Base-by-base conservation (phyloP, 2,113 vertebrate species). In the Lipophrys pholis region DNA sequence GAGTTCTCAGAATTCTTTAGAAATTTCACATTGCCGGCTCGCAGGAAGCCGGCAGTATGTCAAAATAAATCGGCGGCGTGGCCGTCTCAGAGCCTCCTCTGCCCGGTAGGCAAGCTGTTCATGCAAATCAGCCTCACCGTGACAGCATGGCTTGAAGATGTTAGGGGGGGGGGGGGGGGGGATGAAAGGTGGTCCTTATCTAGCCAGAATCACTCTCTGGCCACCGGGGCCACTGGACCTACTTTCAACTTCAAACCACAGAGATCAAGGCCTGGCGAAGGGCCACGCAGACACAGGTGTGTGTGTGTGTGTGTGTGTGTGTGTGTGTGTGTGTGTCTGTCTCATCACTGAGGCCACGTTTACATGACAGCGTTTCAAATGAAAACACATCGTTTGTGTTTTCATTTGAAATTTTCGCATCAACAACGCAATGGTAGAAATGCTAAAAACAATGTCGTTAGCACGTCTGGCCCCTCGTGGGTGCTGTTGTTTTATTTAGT, bases 151-250 rank as follows among this genome's bases (percentile, higher is more conserved):
- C 84, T 81, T 56, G 43, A 55, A 76, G 67, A 84, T 72, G 21
- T 30, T 30, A 2, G 92, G 86, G 93, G 93, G 88, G 40, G 88
- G 80, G 91, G 92, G 86, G 93, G 93, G 88, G 40, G 88, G 80
- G 91, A 95, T 95, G 92, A 95, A 95, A 93, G 86, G 43, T 63
- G 89, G 68, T 82, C 84, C 81, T 90, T 94, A 92, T 90, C 94
- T 86, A 80, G 90, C 83, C 90, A 92, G 86, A 92, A 93, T 89
- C 79, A 75, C 67, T 82, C 77, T 73, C 82, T 94, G 69, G 82
- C 82, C 89, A 78, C 83, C 90, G 67, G 89, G 88, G 86, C 91
- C 84, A 91, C 81, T 86, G 83, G 89, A 85, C 86, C 87, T 83
- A 76, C 91, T 92, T 93, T 94, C 87, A 93, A 93, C 91, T 94